Evolutionary conservation across 2,113 vertebrate species (phyloP).

Genomic region (Aspidoscelis tigris): DNA sequence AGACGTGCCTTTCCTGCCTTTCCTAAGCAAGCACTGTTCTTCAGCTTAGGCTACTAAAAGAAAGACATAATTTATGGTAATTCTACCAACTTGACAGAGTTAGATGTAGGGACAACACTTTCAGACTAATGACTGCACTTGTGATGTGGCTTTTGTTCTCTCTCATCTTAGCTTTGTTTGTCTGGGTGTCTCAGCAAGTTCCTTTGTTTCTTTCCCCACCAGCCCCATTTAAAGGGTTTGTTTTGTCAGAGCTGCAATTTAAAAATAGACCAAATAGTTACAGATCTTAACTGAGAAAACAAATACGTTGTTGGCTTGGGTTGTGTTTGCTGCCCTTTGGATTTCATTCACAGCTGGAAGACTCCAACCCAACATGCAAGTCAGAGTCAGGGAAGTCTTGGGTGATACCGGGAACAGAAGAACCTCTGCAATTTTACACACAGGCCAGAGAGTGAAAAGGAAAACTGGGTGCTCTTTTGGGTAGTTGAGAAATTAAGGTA

Average conservation of each 20-base stretch:
- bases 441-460: too few relatives aligned
- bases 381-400: too few relatives aligned
- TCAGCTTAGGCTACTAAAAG: not conserved
- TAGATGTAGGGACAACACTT: conserved; percentile 2
- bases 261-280: conserved; percentile 24
- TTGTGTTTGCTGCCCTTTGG: too few relatives aligned
- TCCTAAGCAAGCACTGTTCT: not conserved
- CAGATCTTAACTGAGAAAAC: not conserved
- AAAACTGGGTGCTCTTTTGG: too few relatives aligned
- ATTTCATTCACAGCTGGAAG: too few relatives aligned
- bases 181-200: not conserved
- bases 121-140: conserved; percentile 37
- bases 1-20: too few relatives aligned
- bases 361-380: too few relatives aligned
- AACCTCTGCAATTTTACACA: too few relatives aligned
- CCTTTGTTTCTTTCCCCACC: conserved; percentile 28
- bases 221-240: conserved; percentile 4
- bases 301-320: not conserved
- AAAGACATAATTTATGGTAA: not conserved
- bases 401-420: too few relatives aligned
- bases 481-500: too few relatives aligned
- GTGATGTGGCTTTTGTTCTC: conserved; percentile 23
- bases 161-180: conserved; percentile 26
- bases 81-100: conserved; percentile 12
- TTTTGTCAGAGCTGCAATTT: conserved; percentile 24